Conservation (phyloP, 2,888 invertebrate genomes). For the Conus canariensis region DNA sequence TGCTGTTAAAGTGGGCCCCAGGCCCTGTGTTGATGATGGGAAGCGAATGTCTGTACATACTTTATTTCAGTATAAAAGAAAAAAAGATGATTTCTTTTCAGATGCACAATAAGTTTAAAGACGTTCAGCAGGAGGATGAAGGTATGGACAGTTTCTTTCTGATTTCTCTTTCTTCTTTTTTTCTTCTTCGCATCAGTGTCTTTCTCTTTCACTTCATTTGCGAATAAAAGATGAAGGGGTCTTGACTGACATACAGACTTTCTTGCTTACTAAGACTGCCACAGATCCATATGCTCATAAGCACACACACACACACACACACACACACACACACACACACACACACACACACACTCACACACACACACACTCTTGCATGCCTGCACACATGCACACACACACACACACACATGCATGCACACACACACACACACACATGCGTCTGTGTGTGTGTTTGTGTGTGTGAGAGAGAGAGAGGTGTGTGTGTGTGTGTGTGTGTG, state of each 20-base stretch:
- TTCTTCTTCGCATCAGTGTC: not conserved
- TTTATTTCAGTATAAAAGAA: not conserved
- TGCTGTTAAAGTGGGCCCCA: too few species aligned
- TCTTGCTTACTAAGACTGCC: too few species aligned
- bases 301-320: not conserved
- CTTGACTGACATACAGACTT: not conserved
- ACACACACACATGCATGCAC: too few species aligned
- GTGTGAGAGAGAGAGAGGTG: too few species aligned
- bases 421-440: too few species aligned
- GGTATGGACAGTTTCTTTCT: not conserved
- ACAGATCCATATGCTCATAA: not conserved
- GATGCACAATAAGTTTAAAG: slow-evolving; percentile 67
- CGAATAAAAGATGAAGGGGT: too few species aligned
- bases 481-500: too few species aligned
- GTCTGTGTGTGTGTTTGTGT: too few species aligned
- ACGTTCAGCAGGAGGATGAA: slow-evolving; percentile 63
- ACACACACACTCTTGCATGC: too few species aligned
- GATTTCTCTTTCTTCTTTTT: not conserved
- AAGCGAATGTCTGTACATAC: too few species aligned
- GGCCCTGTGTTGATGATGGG: too few species aligned
- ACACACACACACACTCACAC: not conserved
- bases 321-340: slow-evolving; percentile 2
- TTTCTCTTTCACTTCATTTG: not conserved
- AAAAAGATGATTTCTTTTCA: slow-evolving; percentile 43
- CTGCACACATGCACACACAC: too few species aligned